A percentile compares a stretch with the other conserved stretches of the same genome.
Evolutionary conservation across 1,140 invertebrate genomes (phyloP).

Genomic region (Tyrophagus putrescentiae): DNA sequence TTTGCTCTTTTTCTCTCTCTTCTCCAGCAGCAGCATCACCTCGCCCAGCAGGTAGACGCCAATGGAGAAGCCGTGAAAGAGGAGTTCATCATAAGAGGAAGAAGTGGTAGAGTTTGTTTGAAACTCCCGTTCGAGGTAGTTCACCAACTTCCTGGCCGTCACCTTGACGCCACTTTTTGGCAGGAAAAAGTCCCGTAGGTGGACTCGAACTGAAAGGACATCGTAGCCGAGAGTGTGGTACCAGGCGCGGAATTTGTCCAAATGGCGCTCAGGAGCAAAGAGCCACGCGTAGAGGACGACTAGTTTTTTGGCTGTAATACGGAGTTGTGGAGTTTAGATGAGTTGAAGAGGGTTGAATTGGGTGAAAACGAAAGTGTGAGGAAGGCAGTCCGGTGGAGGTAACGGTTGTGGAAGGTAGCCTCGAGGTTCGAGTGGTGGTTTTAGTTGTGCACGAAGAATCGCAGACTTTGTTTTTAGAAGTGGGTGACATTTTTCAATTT

Average conservation of each 20-base stretch:
- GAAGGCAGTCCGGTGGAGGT: too few species aligned
- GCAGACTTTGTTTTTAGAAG: too few species aligned
- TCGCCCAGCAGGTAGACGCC: conserved; percentile 23
- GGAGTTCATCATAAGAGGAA: conserved; percentile 44
- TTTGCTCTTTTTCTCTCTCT: background rate
- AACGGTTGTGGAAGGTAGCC: too few species aligned
- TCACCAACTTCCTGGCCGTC: conserved; percentile 52
- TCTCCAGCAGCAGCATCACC: conserved; percentile 8
- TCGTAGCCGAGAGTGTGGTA: conserved; percentile 71
- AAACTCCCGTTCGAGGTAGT: conserved; percentile 50
- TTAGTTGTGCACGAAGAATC: too few species aligned
- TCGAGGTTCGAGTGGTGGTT: too few species aligned
- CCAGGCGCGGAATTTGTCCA: conserved; percentile 64
- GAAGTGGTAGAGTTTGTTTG: too few species aligned
- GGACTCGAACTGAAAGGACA: conserved; percentile 56
- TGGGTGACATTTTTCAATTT: too few species aligned
- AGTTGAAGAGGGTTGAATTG: too few species aligned
- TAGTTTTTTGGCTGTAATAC: too few species aligned
- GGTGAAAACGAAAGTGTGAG: too few species aligned
- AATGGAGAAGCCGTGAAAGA: conserved; percentile 69
- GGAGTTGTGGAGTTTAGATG: too few species aligned
- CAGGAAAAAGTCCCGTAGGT: conserved; percentile 67
- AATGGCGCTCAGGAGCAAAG: conserved; percentile 57
- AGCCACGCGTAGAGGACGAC: conserved; percentile 65
- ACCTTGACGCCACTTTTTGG: conserved; percentile 47